Percentiles rank a stretch among this genome's conserved stretches.
These are phyloP conservation scores for Diuraphis noxia DNA, from an alignment of 1,140 invertebrate species.

Conservation along the genomic window DNA sequence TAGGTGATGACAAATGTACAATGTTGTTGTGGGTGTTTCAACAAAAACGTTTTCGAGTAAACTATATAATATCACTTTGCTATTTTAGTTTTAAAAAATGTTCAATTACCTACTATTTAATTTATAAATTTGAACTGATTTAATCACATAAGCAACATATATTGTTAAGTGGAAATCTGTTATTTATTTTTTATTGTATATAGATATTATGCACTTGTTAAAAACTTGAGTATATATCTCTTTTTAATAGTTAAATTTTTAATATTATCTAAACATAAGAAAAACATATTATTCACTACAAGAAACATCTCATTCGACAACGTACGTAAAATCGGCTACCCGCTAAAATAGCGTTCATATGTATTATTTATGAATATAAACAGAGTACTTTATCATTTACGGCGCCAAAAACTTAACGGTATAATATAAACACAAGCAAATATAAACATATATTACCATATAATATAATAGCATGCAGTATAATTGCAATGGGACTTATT, in stretches of 20 bases:
- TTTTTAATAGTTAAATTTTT: not conserved
- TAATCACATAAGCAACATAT: not conserved
- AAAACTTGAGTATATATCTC: not conserved
- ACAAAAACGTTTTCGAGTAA: not conserved
- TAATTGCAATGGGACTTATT: not conserved
- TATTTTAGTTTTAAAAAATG: not conserved
- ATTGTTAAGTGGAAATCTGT: not conserved
- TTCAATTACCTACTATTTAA: not conserved
- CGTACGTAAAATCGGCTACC: accelerated
- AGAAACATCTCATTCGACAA: not conserved
- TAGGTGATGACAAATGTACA: not conserved
- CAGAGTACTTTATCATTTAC: not conserved
- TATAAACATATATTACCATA: not conserved
- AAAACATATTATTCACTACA: not conserved
- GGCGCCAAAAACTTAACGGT: not conserved
- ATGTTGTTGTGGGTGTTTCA: not conserved
- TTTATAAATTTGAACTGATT: not conserved
- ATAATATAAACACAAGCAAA: not conserved
- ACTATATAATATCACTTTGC: not conserved
- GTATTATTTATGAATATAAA: not conserved
- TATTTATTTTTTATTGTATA: not conserved
- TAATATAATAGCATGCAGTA: not conserved
- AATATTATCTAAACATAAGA: not conserved
- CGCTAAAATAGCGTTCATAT: not conserved
- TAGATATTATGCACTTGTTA: not conserved